Percentiles rank a stretch among this genome's conserved stretches.
These are phyloP conservation scores for Eristalis intricaria DNA, from an alignment of 2,888 invertebrate genomes.

Conservation along the genomic window DNA sequence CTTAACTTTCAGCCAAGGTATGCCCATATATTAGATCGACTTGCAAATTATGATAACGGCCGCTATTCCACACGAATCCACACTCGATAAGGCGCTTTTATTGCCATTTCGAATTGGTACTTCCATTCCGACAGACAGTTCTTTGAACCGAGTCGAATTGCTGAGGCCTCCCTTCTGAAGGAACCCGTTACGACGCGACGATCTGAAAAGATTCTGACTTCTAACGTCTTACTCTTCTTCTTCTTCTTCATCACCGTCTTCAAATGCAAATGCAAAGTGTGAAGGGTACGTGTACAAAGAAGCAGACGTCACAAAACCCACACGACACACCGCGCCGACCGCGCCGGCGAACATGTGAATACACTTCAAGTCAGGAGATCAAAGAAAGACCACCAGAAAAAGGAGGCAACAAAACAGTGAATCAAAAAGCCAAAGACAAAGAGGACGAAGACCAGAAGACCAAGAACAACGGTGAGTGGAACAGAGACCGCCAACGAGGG, in stretches of 20 bases:
- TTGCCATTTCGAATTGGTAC: background rate
- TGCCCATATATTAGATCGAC: background rate
- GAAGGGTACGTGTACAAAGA: background rate
- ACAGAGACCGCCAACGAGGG: background rate
- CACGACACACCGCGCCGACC: background rate
- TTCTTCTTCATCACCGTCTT: no score
- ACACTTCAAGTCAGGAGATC: conserved; percentile 2
- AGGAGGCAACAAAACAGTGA: background rate
- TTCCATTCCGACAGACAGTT: background rate
- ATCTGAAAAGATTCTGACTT: background rate
- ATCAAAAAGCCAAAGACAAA: conserved; percentile 6
- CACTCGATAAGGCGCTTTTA: background rate
- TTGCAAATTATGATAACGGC: background rate
- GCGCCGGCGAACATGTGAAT: background rate
- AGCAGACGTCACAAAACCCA: background rate
- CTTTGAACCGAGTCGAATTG: background rate
- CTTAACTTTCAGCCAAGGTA: no score
- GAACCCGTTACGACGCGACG: background rate
- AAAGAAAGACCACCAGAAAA: conserved; percentile 3
- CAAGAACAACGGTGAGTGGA: conserved; percentile 7
- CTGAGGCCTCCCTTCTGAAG: background rate
- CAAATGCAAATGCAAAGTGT: conserved; percentile 13
- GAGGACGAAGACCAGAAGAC: conserved; percentile 12
- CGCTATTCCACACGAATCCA: background rate
- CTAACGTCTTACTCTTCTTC: background rate